phyloP scores from a whole-genome alignment of 1,140 invertebrate genomes.

The Ceratoteleas bidentatus region DNA sequence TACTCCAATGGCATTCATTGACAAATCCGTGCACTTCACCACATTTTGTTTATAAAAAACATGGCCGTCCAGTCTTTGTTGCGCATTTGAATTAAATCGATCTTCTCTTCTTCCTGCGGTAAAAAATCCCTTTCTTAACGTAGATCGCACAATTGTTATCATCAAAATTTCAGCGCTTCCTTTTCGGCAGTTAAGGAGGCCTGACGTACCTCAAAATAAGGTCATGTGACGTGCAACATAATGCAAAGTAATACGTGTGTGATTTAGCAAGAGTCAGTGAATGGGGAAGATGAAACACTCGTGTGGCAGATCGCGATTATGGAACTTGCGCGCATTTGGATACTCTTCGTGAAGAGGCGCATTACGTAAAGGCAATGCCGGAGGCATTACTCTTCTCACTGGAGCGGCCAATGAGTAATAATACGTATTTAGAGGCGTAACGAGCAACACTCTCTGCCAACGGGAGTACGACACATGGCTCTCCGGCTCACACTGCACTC shows the following conservation, averaged over 20 bases:
- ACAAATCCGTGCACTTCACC: too few species aligned
- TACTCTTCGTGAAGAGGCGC: slow-evolving; percentile 51
- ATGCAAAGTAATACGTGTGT: slow-evolving; percentile 43
- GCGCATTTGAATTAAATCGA: too few species aligned
- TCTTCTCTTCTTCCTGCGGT: too few species aligned
- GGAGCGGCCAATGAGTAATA: slow-evolving; percentile 66
- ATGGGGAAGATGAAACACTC: slow-evolving; percentile 54
- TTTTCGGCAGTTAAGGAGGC: slow-evolving; percentile 4
- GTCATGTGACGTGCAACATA: slow-evolving; percentile 38
- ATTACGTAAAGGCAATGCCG: slow-evolving; percentile 63
- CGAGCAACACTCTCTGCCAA: slow-evolving; percentile 65
- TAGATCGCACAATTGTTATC: too few species aligned
- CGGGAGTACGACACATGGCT: slow-evolving; percentile 62
- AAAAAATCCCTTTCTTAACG: too few species aligned
- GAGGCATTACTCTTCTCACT: slow-evolving; percentile 62
- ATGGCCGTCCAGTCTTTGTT: too few species aligned
- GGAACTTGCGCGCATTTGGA: slow-evolving; percentile 58
- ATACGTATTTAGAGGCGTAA: slow-evolving; percentile 68
- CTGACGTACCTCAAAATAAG: slow-evolving; percentile 32
- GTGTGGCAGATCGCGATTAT: slow-evolving; percentile 55
- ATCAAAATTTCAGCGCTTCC: not conserved
- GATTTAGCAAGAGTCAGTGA: slow-evolving; percentile 54
- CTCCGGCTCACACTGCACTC: slow-evolving; percentile 36
- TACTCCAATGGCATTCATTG: too few species aligned
- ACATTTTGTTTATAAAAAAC: too few species aligned